These are phyloP conservation scores for Pyrrhura leucotis DNA, from an alignment of 2,797 vertebrate genomes.

Conservation along the genomic window DNA sequence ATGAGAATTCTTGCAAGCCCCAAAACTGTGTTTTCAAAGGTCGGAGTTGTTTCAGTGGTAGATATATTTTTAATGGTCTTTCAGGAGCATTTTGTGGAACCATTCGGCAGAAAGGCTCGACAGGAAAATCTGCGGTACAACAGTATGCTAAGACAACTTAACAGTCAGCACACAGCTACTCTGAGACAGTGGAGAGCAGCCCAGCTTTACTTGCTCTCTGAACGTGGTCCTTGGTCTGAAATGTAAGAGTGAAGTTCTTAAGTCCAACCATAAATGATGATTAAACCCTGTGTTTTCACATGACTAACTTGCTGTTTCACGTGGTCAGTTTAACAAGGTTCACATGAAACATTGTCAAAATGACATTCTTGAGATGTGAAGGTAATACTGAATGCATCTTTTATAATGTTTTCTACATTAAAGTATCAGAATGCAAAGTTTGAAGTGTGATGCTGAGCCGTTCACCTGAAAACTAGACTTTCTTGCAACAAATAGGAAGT, in stretches of 20 bases:
- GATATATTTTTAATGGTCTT: not conserved
- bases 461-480: not conserved
- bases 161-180: constrained; percentile 84
- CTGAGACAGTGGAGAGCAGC: constrained; percentile 91
- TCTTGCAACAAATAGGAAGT: not conserved
- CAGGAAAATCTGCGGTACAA: constrained; percentile 96
- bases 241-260: constrained; percentile 77
- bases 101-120: constrained; percentile 89
- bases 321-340: not conserved
- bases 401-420: not conserved
- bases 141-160: constrained; percentile 92
- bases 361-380: not conserved
- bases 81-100: constrained; percentile 93
- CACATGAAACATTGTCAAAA: not conserved
- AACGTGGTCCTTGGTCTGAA: constrained; percentile 94
- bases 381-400: not conserved
- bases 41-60: not conserved
- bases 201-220: constrained; percentile 87
- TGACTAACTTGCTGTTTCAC: not conserved
- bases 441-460: not conserved
- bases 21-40: not conserved
- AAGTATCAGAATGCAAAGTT: not conserved
- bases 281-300: not conserved
- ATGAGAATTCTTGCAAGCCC: not conserved
- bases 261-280: not conserved